Evolutionary conservation across 1,140 invertebrate species (phyloP).

Genomic region (Neodiprion pinetum): DNA sequence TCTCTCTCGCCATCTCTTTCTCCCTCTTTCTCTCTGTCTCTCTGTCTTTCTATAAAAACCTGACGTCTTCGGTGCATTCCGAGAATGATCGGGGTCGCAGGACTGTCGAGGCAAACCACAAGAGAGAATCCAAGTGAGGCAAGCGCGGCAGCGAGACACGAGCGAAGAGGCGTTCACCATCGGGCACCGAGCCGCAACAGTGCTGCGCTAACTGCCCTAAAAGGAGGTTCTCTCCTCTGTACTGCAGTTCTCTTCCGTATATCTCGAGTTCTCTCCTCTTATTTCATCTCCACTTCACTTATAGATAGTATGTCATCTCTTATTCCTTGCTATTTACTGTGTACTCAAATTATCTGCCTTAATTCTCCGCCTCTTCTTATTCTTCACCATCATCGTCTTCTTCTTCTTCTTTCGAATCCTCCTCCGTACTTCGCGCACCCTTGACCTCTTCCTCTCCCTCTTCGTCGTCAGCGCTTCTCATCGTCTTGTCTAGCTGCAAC

Average conservation of each 20-base stretch:
- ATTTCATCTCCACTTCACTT: not conserved
- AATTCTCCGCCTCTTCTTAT: slow-evolving; percentile 5
- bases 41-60: slow-evolving; percentile 45
- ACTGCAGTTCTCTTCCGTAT: slow-evolving; percentile 38
- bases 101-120: slow-evolving; percentile 38
- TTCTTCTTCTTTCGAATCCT: not conserved
- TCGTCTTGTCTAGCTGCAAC: too few relatives aligned
- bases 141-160: slow-evolving; percentile 25
- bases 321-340: not conserved
- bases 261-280: slow-evolving; percentile 32
- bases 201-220: slow-evolving; percentile 48
- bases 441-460: too few relatives aligned
- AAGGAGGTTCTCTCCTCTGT: slow-evolving; percentile 49
- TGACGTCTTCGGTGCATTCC: slow-evolving; percentile 47
- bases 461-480: too few relatives aligned
- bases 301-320: slow-evolving; percentile 9
- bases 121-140: slow-evolving; percentile 33
- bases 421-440: not conserved
- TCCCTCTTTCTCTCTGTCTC: slow-evolving; percentile 50
- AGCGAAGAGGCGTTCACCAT: not conserved
- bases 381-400: slow-evolving; percentile 10
- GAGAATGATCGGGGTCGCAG: slow-evolving; percentile 55
- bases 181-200: not conserved
- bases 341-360: too few relatives aligned
- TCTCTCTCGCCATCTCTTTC: slow-evolving; percentile 16